phyloP scores from a whole-genome alignment of 2,797 vertebrate genomes.

The Pogonophryne albipinna region DNA sequence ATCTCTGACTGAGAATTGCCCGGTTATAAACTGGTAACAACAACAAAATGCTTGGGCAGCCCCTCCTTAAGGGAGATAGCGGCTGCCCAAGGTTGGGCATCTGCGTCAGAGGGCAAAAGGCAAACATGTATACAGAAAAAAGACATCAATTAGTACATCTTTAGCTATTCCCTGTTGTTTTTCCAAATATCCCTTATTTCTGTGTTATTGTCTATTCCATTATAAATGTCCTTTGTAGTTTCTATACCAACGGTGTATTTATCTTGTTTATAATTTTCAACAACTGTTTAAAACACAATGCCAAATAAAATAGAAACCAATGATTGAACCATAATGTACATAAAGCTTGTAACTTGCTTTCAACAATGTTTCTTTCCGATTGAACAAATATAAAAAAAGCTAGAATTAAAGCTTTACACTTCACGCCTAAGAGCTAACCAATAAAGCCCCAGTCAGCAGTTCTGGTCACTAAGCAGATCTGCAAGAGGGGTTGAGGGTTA shows the following conservation, averaged over 20 bases:
- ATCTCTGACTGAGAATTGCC: too few relatives aligned
- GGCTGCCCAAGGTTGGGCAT: too few relatives aligned
- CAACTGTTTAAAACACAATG: background rate
- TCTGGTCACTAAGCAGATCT: background rate
- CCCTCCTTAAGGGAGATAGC: too few relatives aligned
- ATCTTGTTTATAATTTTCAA: background rate
- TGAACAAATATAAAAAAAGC: background rate
- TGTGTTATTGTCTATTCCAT: background rate
- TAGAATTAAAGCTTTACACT: background rate
- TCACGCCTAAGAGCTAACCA: background rate
- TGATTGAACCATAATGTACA: background rate
- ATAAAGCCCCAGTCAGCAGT: background rate
- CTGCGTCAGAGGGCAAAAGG: too few relatives aligned
- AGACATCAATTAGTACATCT: too few relatives aligned
- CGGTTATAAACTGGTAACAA: too few relatives aligned
- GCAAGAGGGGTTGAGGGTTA: background rate
- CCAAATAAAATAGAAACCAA: background rate
- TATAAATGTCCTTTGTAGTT: background rate
- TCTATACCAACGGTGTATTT: fast-evolving
- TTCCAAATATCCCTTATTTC: background rate
- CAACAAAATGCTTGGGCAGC: too few relatives aligned
- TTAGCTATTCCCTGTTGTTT: background rate
- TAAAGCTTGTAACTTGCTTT: background rate
- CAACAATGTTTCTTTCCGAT: background rate
- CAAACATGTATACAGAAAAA: too few relatives aligned